Conservation (phyloP, 1,140 invertebrate genomes). For the Hyphantria cunea region DNA sequence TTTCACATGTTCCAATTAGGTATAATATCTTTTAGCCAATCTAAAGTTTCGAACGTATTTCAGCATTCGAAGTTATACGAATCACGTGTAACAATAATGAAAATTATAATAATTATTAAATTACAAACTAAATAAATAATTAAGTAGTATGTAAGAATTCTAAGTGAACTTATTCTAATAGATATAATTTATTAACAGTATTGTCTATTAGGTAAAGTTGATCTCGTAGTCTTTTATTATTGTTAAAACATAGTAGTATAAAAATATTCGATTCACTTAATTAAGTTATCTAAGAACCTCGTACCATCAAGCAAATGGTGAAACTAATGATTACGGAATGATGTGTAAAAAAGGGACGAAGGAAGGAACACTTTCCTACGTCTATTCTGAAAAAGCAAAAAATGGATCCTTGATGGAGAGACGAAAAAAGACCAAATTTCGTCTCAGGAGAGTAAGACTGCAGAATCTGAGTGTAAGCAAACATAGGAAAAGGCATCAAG, state of each 20-base stretch:
- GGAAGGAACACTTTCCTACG: constrained; percentile 65
- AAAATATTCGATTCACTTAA: constrained; percentile 45
- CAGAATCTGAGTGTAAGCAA: constrained; percentile 61
- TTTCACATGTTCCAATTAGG: too few species aligned
- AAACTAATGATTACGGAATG: constrained; percentile 74
- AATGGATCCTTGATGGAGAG: constrained; percentile 72
- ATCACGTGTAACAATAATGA: too few species aligned
- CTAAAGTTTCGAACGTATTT: too few species aligned
- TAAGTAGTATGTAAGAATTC: too few species aligned
- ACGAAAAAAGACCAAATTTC: constrained; percentile 76
- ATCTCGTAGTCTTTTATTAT: too few species aligned
- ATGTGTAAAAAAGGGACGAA: constrained; percentile 74
- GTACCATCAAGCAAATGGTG: constrained; percentile 57
- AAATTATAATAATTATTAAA: too few species aligned
- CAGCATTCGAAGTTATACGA: too few species aligned
- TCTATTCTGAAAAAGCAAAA: constrained; percentile 76
- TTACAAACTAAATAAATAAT: too few species aligned
- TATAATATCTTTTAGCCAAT: too few species aligned
- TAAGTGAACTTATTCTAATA: too few species aligned
- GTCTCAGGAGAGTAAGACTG: constrained; percentile 78
- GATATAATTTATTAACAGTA: too few species aligned
- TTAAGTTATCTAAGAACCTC: constrained; percentile 57
- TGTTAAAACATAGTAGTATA: constrained; percentile 17
- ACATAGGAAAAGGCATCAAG: constrained; percentile 45
- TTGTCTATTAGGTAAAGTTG: too few species aligned